Evolutionary conservation across 2,888 invertebrate genomes (phyloP), one percentile per base, ranked within the genome.

Genomic region (Abrostola tripartita): DNA sequence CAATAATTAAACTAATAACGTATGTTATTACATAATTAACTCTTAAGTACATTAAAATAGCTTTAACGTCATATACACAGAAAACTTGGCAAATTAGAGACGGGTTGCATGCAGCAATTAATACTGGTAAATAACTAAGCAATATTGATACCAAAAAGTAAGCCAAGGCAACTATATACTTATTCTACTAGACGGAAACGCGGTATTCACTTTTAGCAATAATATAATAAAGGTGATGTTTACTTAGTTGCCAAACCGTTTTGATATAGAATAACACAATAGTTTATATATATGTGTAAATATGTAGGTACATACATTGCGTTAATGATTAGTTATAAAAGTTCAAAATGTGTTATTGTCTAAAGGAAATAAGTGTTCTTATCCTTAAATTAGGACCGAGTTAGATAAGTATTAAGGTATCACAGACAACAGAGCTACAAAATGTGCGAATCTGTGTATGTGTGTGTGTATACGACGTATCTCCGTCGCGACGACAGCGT

Each of bases 161-260:
- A 92, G 93, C 90, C 93, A 94, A 93, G 93, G 93, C 85, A 80
- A 89, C 81, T 78, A 83, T 80, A 84, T 83, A 80, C 84, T 71
- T 78, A 83, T 83, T 84, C 86, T 85, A 85, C 84, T 85, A 88
- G 85, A 89, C 87, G 89, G 90, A 92, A 92, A 90, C 88, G 86
- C 89, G 89, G 89, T 89, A 89, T 87, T 88, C 88, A 88, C 88
- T 91, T 90, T 89, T 51, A 35, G 12, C 85, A 89, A 84, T 83
- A 81, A 85, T 88, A 86, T 83, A 83, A 83, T 84, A 84, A 85
- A 83, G 79, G 73, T 79, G 77, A 82, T 83, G 81, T 79, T 81
- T 80, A 79, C 76, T 59, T 68, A 72, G 76, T 84, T 85, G 84
- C 85, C 84, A 86, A 88, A 87, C 87, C 77, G 64, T 53, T 52